A percentile compares a stretch with the other conserved stretches of the same genome.
These are phyloP conservation scores for Spatula clypeata DNA, from an alignment of 2,797 vertebrate species.

Conservation along the genomic window DNA sequence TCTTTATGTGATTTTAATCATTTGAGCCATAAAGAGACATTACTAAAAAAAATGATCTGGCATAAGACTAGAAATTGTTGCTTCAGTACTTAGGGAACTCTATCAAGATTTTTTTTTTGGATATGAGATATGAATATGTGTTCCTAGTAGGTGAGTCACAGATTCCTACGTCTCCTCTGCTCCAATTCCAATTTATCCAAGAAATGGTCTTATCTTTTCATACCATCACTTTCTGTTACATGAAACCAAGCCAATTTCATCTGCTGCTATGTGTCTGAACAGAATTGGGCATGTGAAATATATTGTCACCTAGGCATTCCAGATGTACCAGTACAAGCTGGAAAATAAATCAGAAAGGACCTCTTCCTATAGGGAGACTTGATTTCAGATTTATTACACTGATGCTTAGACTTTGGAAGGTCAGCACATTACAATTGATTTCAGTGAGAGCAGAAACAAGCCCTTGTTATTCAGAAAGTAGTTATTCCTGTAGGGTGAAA, in stretches of 20 bases:
- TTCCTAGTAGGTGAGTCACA: neutral
- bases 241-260: slow-evolving; percentile 21
- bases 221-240: neutral
- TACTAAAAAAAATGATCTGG: neutral
- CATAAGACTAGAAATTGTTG: neutral
- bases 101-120: neutral
- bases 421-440: slow-evolving; percentile 1
- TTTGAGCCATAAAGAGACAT: neutral
- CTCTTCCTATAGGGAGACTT: slow-evolving; percentile 13
- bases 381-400: slow-evolving; percentile 38
- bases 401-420: slow-evolving; percentile 17
- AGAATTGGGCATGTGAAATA: slow-evolving; percentile 14
- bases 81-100: neutral
- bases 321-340: neutral
- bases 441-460: neutral
- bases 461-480: neutral
- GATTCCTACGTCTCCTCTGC: neutral
- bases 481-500: neutral
- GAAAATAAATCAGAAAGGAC: slow-evolving; percentile 32
- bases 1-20: neutral
- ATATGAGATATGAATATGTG: neutral
- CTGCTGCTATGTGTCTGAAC: neutral
- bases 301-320: neutral
- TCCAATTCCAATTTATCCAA: neutral
- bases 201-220: neutral